A percentile compares a stretch with the other conserved stretches of the same genome.
Evolutionary conservation across 2,888 invertebrate species (phyloP).

Genomic region (Epiblema foenella): DNA sequence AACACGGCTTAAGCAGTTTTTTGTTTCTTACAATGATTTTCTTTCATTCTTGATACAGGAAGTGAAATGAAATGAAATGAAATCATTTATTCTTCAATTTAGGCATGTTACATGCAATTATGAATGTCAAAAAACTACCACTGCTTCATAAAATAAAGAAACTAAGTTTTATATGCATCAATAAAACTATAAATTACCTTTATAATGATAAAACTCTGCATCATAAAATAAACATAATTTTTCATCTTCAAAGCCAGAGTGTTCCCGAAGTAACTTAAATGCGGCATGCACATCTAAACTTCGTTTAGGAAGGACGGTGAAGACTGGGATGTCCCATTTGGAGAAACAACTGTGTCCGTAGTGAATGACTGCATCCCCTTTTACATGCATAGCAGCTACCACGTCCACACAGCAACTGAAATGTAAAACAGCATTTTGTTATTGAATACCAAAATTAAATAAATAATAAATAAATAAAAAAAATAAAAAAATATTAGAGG

Average conservation of each 20-base stretch:
- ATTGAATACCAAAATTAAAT: too few species aligned
- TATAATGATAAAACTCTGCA: conserved; percentile 86
- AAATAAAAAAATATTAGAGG: too few species aligned
- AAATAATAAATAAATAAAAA: too few species aligned
- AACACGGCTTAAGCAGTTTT: too few species aligned
- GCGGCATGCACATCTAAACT: conserved; percentile 79
- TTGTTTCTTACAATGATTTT: too few species aligned
- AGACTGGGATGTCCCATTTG: conserved; percentile 89
- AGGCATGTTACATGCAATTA: too few species aligned
- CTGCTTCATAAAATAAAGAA: too few species aligned
- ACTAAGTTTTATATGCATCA: too few species aligned
- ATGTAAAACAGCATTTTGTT: conserved; percentile 44
- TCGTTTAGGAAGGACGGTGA: conserved; percentile 88
- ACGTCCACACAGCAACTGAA: conserved; percentile 95
- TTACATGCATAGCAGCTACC: conserved; percentile 94
- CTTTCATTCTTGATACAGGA: too few species aligned
- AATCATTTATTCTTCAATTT: too few species aligned
- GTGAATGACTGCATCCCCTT: conserved; percentile 94
- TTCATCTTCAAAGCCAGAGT: conserved; percentile 60
- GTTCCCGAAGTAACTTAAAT: conserved; percentile 52
- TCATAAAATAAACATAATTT: conserved; percentile 87
- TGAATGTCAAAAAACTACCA: too few species aligned
- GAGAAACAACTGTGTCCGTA: conserved; percentile 96
- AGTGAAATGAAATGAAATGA: too few species aligned
- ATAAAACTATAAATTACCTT: conserved; percentile 69